phyloP scores from a whole-genome alignment of 2,113 vertebrate species.

The Bos indicus region DNA sequence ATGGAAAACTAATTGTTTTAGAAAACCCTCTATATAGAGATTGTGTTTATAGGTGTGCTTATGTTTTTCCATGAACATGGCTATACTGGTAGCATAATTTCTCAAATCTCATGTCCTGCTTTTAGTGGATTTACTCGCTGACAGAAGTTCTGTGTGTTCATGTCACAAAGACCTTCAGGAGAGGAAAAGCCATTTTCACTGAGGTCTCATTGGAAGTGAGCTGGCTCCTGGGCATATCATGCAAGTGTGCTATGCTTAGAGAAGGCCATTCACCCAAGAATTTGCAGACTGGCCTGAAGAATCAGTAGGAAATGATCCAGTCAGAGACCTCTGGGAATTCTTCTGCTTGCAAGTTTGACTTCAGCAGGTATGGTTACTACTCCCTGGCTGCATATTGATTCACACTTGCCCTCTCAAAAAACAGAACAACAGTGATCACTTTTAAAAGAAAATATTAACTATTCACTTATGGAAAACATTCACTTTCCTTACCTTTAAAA shows the following conservation, averaged over 20 bases:
- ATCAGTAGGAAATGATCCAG: not conserved
- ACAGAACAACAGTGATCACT: not conserved
- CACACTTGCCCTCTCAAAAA: not conserved
- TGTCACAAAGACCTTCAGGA: not conserved
- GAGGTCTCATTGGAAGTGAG: not conserved
- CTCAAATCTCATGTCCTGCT: not conserved
- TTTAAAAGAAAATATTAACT: not conserved
- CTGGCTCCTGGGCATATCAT: not conserved
- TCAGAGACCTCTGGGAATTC: not conserved
- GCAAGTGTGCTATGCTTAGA: not conserved
- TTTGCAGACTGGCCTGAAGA: not conserved
- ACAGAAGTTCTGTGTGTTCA: not conserved
- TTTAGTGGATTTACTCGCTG: not conserved
- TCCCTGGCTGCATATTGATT: not conserved
- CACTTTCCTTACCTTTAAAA: not conserved
- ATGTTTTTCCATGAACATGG: not conserved
- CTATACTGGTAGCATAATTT: not conserved
- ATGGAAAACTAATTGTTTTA: not conserved
- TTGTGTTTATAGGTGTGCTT: not conserved
- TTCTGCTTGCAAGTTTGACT: not conserved
- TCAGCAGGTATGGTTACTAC: not conserved
- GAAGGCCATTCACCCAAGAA: not conserved
- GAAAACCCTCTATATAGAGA: not conserved
- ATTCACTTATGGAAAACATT: not conserved
- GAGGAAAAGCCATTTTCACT: not conserved